Evolutionary conservation across 2,888 invertebrate species (phyloP).

Genomic region (Agonopterix arenella): DNA sequence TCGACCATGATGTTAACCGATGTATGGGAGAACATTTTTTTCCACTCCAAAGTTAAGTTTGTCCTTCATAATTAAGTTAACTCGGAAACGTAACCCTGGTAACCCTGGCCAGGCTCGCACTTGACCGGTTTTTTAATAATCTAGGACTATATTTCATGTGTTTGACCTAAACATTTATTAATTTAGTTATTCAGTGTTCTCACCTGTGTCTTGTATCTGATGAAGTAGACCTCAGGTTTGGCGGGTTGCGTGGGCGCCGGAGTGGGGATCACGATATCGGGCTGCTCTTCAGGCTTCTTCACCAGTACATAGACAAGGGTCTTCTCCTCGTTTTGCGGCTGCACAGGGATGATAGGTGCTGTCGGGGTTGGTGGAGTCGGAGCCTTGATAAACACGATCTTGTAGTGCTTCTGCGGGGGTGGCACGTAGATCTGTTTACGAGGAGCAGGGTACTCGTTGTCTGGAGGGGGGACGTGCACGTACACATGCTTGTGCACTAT

Average conservation of each 20-base stretch:
- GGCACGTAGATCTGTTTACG: slow-evolving; percentile 71
- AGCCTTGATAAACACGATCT: slow-evolving; percentile 89
- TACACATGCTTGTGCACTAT: slow-evolving; percentile 94
- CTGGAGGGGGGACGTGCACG: slow-evolving; percentile 93
- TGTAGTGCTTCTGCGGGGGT: slow-evolving; percentile 87
- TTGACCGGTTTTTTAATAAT: too few species aligned
- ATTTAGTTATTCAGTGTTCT: not conserved
- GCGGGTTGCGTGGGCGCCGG: slow-evolving; percentile 90
- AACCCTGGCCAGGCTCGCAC: too few species aligned
- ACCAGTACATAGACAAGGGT: slow-evolving; percentile 92
- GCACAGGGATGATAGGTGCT: slow-evolving; percentile 79
- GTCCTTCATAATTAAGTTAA: too few species aligned
- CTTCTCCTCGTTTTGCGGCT: slow-evolving; percentile 92
- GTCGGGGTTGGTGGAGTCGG: slow-evolving; percentile 80
- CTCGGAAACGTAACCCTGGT: too few species aligned
- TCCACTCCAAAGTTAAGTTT: too few species aligned
- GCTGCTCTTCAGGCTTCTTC: slow-evolving; percentile 91
- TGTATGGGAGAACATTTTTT: too few species aligned
- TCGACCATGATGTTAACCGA: too few species aligned
- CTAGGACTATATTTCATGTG: too few species aligned
- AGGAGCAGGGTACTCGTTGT: slow-evolving; percentile 85
- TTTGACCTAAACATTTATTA: too few species aligned
- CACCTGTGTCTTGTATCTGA: slow-evolving; percentile 92
- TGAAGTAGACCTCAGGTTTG: slow-evolving; percentile 94
- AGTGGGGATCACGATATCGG: slow-evolving; percentile 86